These are phyloP conservation scores for Sympetrum striolatum DNA, from an alignment of 2,888 invertebrate genomes.

Conservation along the genomic window DNA sequence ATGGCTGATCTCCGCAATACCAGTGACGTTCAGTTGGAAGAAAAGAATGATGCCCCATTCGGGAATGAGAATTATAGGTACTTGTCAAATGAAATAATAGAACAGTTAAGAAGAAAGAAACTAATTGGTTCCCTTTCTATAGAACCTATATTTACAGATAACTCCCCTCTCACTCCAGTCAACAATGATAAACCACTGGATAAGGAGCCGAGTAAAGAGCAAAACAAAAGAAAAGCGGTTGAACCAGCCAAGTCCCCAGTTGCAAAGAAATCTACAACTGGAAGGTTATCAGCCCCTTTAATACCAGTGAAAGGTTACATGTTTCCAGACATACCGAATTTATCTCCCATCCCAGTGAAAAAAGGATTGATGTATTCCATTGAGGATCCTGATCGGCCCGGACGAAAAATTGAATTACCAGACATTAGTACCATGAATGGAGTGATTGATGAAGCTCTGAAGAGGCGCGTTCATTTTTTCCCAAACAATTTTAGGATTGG, in stretches of 20 bases:
- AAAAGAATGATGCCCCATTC: not conserved
- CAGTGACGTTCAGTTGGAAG: not conserved
- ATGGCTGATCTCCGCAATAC: not conserved
- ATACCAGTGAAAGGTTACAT: not conserved
- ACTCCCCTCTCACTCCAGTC: not conserved
- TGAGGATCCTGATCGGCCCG: not conserved
- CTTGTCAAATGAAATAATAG: not conserved
- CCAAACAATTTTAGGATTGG: not conserved
- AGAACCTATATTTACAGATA: not conserved
- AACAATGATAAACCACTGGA: not conserved
- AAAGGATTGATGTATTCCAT: not conserved
- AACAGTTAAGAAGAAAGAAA: not conserved
- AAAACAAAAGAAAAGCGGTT: not conserved
- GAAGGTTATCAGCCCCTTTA: not conserved
- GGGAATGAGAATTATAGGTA: not conserved
- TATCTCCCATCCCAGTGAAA: not conserved
- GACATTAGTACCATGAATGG: not conserved
- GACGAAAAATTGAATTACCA: not conserved
- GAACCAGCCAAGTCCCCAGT: not conserved
- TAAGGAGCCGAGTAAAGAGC: not conserved
- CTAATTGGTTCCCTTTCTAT: not conserved
- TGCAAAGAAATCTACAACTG: not conserved
- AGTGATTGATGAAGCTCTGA: not conserved
- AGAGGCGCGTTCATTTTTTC: not conserved
- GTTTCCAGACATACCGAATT: constrained; percentile 3